Evolutionary conservation across 1,140 invertebrate species (phyloP).

Genomic region (Drosophila melanica): DNA sequence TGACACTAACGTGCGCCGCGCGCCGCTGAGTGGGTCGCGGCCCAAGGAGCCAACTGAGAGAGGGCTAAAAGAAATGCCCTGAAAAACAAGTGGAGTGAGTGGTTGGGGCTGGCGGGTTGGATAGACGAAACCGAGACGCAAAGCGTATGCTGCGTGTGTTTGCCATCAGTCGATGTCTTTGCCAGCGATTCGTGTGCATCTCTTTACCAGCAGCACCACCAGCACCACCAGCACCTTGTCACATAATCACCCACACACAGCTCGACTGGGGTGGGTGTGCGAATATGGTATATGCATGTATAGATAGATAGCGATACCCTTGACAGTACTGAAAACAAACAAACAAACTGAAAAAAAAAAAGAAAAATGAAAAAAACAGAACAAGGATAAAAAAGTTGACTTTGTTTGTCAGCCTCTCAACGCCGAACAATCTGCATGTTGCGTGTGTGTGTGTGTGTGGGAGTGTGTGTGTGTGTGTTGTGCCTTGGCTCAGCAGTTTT

Average conservation of each 20-base stretch:
- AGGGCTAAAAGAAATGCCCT: slow-evolving; percentile 21
- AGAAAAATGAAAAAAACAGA: too few species aligned
- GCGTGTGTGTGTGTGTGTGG: slow-evolving; percentile 6
- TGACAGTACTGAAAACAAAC: slow-evolving; percentile 78
- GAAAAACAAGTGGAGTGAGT: not conserved
- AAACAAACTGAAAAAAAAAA: too few species aligned
- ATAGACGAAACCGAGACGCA: slow-evolving; percentile 5
- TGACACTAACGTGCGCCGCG: slow-evolving; percentile 66
- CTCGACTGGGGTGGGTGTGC: not conserved
- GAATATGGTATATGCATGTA: slow-evolving; percentile 28
- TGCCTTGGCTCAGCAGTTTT: slow-evolving; percentile 39
- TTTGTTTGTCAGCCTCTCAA: slow-evolving; percentile 63
- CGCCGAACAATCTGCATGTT: not conserved
- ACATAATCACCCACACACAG: slow-evolving; percentile 58
- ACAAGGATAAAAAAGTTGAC: slow-evolving; percentile 63
- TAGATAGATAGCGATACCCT: slow-evolving; percentile 79
- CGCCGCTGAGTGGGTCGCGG: too few species aligned
- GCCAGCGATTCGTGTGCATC: slow-evolving; percentile 38
- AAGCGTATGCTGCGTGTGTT: slow-evolving; percentile 55
- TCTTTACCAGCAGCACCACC: slow-evolving; percentile 42
- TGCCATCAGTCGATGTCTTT: slow-evolving; percentile 35
- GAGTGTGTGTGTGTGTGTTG: slow-evolving; percentile 16
- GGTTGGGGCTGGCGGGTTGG: not conserved
- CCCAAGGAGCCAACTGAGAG: slow-evolving; percentile 37
- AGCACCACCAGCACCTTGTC: slow-evolving; percentile 70